phyloP scores from a whole-genome alignment of 2,113 vertebrate genomes.

The Phrynosoma blainvillii region DNA sequence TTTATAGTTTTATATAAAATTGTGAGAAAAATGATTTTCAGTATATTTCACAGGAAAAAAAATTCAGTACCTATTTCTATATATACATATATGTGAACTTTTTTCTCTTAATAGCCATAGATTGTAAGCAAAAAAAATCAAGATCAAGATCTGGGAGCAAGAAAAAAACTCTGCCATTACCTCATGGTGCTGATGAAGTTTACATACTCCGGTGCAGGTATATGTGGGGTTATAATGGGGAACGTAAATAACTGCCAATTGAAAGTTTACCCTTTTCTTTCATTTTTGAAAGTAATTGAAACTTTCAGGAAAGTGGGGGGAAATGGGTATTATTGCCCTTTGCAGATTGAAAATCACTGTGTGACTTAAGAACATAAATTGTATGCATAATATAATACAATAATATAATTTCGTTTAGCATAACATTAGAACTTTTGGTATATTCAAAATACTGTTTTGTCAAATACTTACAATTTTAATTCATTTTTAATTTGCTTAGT shows the following conservation, averaged over 20 bases:
- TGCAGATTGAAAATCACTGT: too few relatives aligned
- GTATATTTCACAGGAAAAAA: neutral
- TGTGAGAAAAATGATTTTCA: constrained; percentile 44
- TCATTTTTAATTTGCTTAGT: too few relatives aligned
- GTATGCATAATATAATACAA: too few relatives aligned
- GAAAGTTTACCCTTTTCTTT: too few relatives aligned
- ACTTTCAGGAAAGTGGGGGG: too few relatives aligned
- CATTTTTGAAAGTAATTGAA: too few relatives aligned
- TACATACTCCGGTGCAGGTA: constrained; percentile 97
- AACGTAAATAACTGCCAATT: constrained; percentile 10
- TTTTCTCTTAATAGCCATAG: constrained; percentile 83
- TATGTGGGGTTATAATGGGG: constrained; percentile 22
- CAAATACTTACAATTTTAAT: too few relatives aligned
- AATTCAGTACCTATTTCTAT: constrained; percentile 42
- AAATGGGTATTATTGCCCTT: too few relatives aligned
- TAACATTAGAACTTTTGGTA: too few relatives aligned
- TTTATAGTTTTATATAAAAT: constrained; percentile 34
- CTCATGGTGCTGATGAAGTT: constrained; percentile 94
- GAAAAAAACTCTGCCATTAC: constrained; percentile 87
- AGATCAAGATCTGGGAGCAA: constrained; percentile 92
- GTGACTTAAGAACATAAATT: too few relatives aligned
- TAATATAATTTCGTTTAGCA: too few relatives aligned
- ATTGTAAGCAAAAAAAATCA: constrained; percentile 91
- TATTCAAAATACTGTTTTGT: too few relatives aligned
- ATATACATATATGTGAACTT: constrained; percentile 52